Base-by-base conservation (phyloP, 2,888 invertebrate genomes). In the Cerceris ruficornis region DNA sequence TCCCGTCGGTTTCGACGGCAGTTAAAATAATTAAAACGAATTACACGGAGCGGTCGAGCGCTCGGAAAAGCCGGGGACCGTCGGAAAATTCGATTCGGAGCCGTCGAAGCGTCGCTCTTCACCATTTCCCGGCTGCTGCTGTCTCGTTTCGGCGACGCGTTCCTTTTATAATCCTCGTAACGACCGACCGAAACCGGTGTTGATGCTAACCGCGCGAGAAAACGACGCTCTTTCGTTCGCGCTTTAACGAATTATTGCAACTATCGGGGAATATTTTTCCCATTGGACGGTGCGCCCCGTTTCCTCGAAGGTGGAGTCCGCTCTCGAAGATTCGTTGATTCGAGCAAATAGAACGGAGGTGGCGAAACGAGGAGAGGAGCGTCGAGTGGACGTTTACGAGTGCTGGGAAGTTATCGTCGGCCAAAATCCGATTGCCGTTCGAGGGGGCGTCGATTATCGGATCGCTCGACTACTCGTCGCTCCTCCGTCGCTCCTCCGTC, bases 381-480 rank as follows among this genome's bases (percentile, higher is more conserved):
- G 17, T 28, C 28, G 28, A 55, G 17, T 28, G 7, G 17, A 55
- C 17, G 55, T 55, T 11, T n/a, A 28, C 55, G 55, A 17, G 52
- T 0, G 8, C 7, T 0, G 11, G 5, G n/a, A 52, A 60, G 49
- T 46, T 28, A 1, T 49, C 55, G 50, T 15, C 17, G 54, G 50
- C 50, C 54, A 69, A 77, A 82, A 80, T 82, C 57, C 55, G 65
- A 81, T 83, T 78, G 50, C 55, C 79, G 39, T 71, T 4, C 60
- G 60, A 39, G 57, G 54, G 46, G 71, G 55, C 74, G 74, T 76
- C 74, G 83, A 75, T 81, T 83, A 83, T 78, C 68, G 70, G 69
- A 76, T 81, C 79, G 76, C 49, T 50, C 42, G 28, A 17, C 49
- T 74, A 77, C 80, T 80, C 69, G 71, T 74, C 75, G 66, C 43